A percentile compares a stretch with the other conserved stretches of the same genome.
These are phyloP conservation scores for Larimichthys polyactis DNA, from an alignment of 2,113 vertebrate genomes.

Conservation along the genomic window DNA sequence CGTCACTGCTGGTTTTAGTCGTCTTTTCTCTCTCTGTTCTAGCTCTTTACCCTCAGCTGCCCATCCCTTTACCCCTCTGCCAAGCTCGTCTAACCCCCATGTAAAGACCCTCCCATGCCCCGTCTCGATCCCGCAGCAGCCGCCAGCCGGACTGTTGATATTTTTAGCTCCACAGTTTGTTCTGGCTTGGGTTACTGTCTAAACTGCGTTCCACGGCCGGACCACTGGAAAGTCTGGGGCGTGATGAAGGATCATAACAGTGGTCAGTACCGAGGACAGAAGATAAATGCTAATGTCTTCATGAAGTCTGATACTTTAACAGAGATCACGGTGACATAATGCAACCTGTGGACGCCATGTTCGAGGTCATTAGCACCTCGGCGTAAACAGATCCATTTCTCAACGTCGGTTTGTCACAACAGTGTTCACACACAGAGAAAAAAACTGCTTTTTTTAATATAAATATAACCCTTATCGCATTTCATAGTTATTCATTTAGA, in stretches of 20 bases:
- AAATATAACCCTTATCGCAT: no score
- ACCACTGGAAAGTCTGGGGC: conserved; percentile 30
- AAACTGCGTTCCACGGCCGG: conserved; percentile 59
- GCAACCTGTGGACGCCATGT: conserved; percentile 19
- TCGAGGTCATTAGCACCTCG: conserved; percentile 15
- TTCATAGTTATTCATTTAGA: no score
- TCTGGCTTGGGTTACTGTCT: conserved; percentile 78
- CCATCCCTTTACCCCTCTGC: conserved; percentile 12
- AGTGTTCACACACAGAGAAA: background rate
- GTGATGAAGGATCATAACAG: conserved; percentile 19
- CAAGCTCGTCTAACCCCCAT: conserved; percentile 3
- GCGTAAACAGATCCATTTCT: conserved; percentile 37
- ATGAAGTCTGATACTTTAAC: conserved; percentile 25
- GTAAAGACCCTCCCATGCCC: conserved; percentile 40
- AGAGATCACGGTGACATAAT: conserved; percentile 13
- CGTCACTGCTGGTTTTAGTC: background rate
- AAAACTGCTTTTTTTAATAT: no score
- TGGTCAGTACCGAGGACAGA: background rate
- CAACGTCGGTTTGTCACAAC: conserved; percentile 9
- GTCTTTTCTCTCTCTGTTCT: conserved; percentile 1
- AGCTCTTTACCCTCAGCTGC: conserved; percentile 25
- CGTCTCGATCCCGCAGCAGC: conserved; percentile 41
- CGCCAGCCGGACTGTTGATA: conserved; percentile 50
- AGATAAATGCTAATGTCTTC: conserved; percentile 31
- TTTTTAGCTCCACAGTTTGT: conserved; percentile 80